These are phyloP conservation scores for Upupa epops DNA, from an alignment of 2,113 vertebrate genomes.

Conservation along the genomic window DNA sequence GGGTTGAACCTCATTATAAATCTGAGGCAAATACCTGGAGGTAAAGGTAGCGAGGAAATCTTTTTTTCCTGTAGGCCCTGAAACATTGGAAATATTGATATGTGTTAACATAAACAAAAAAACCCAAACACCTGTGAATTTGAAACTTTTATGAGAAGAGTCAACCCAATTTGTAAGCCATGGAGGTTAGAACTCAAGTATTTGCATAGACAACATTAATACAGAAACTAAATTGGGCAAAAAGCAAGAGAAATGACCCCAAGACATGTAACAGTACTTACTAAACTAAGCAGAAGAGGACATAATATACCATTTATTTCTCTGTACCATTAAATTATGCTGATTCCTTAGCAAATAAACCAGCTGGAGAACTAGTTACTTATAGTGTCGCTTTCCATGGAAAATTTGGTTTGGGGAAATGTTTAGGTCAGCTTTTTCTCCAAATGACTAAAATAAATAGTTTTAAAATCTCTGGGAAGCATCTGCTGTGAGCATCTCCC, in stretches of 20 bases:
- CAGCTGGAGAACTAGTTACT: not conserved
- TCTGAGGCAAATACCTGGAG: not conserved
- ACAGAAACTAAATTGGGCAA: not conserved
- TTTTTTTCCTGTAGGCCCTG: not conserved
- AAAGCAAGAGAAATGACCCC: not conserved
- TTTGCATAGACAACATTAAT: not conserved
- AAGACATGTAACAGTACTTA: not conserved
- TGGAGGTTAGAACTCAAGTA: not conserved
- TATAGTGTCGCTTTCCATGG: not conserved
- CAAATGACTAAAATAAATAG: not conserved
- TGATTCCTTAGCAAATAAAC: rapidly evolving
- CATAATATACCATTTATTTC: not conserved
- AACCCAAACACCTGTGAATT: not conserved
- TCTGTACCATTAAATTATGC: not conserved
- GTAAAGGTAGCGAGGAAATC: not conserved
- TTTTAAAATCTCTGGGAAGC: not conserved
- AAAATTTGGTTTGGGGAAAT: not conserved
- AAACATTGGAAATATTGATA: not conserved
- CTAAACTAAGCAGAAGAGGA: not conserved
- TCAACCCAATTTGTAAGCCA: not conserved
- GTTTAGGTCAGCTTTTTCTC: not conserved
- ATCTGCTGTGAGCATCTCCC: not conserved
- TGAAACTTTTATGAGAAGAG: not conserved
- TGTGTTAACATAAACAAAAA: not conserved
- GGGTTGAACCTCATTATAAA: not conserved